Evolutionary conservation across 2,113 vertebrate genomes (phyloP).

Genomic region (Zosterops pallidus): DNA sequence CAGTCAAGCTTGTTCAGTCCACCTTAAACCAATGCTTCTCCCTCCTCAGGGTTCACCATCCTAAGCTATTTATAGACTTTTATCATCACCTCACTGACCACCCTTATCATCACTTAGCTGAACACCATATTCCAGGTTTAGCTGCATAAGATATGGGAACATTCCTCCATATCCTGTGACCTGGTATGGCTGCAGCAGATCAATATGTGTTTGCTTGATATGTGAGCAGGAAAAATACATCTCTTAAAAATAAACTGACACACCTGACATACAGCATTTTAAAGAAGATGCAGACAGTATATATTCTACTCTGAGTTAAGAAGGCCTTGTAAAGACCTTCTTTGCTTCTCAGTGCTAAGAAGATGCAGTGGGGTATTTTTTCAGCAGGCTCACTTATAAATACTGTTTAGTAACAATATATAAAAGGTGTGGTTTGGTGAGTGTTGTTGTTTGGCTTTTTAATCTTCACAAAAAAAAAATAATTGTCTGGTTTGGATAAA

Average conservation of each 20-base stretch:
- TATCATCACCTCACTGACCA: constrained; percentile 42
- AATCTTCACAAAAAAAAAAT: neutral
- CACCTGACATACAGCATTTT: neutral
- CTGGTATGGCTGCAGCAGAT: neutral
- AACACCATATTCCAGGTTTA: constrained; percentile 49
- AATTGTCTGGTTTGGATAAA: constrained; percentile 17
- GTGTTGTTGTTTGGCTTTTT: neutral
- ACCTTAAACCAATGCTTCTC: constrained; percentile 44
- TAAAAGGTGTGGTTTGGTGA: neutral
- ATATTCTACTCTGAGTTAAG: neutral
- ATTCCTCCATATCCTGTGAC: neutral
- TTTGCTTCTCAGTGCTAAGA: neutral
- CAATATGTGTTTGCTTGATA: neutral
- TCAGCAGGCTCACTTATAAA: neutral
- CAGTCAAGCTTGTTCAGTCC: neutral
- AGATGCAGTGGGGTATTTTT: neutral
- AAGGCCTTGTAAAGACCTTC: neutral
- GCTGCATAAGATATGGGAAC: neutral
- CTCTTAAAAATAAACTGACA: neutral
- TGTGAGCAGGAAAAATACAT: neutral
- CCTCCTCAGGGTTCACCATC: neutral
- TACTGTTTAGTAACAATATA: neutral
- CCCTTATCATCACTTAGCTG: constrained; percentile 39
- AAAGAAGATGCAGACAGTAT: neutral
- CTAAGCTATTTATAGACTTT: constrained; percentile 59